Base-by-base conservation (phyloP, 2,888 invertebrate genomes). In the Lepeophtheirus nordmannii region DNA sequence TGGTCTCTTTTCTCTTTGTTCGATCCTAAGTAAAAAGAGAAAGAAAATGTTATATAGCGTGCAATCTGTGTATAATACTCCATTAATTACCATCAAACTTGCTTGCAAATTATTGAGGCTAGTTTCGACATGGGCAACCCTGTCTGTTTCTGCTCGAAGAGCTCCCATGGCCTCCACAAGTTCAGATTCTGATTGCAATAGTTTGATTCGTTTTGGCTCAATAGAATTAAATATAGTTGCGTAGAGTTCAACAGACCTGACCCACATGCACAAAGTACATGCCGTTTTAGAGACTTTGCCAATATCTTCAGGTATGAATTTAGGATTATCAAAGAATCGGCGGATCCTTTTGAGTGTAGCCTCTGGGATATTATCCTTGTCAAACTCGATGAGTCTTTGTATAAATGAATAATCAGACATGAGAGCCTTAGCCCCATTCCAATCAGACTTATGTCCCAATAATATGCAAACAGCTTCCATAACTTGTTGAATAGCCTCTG, bases 391-490 rank as follows among this genome's bases (percentile, higher is more conserved):
- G 0, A 93, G 78, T 58, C 83, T 84, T 69, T 86, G 86, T 63
- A 92, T 77, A 73, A 93, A 92, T 71, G 86, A 86, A 0, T 84
- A 81, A 73, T 92, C 91, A 0, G 86, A 85, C 71, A 93, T 78
- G 22, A 91, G 78, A 14, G 81, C 76, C 75, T 90, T 92, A 0
- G 90, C 89, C 0, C 84, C 78, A 39, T 85, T 82, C 92, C 93
- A 93, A 72, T 89, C 89, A 10, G 87, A 83, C 73, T 91, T 91
- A 67, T 82, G 81, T 3, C 85, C 85, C 10, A 92, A 76, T 0
- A 93, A 78, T 68, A 91, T 82, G 75, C 89, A 89, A 11, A 93
- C 86, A 10, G 91, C 85, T 75, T 93, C 92, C 89, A 93, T 89
- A 3, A 91, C 91, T 71, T 87, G 88, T 69, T 84, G 83, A 9